A percentile compares a stretch with the other conserved stretches of the same genome.
phyloP scores from a whole-genome alignment of 2,888 invertebrate genomes.

The Galerucella calmariensis region DNA sequence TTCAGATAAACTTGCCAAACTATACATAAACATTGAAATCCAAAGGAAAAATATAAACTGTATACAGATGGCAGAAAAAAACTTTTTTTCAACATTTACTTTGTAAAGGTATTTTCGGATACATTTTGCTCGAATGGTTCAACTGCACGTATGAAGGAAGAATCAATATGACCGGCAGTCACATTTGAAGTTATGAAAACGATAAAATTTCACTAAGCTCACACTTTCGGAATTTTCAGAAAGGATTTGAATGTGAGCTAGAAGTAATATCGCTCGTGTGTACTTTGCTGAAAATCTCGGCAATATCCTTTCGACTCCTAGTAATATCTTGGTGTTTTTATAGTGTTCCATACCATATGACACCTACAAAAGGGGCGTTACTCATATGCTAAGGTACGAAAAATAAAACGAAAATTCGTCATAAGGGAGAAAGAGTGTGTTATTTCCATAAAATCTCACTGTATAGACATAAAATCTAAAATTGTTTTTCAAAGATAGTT shows the following conservation, averaged over 20 bases:
- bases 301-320: slow-evolving; percentile 54
- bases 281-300: slow-evolving; percentile 58
- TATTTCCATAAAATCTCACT: no score
- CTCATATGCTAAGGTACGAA: slow-evolving; percentile 14
- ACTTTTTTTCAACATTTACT: no score
- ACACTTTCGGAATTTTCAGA: slow-evolving; percentile 40
- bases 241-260: slow-evolving; percentile 54
- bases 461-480: no score
- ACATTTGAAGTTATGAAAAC: slow-evolving; percentile 38
- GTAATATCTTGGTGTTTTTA: slow-evolving; percentile 60
- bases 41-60: no score
- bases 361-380: slow-evolving; percentile 31
- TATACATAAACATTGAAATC: no score
- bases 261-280: slow-evolving; percentile 59
- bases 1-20: no score
- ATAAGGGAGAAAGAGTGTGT: not conserved
- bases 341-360: slow-evolving; percentile 55
- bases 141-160: not conserved
- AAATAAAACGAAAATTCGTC: slow-evolving; percentile 7
- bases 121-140: not conserved
- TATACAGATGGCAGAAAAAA: no score
- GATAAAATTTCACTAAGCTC: slow-evolving; percentile 48
- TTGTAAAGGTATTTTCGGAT: not conserved
- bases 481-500: no score
- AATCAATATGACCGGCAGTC: slow-evolving; percentile 28